Evolutionary conservation across 2,797 vertebrate genomes (phyloP).

Genomic region (Halcyon badia): DNA sequence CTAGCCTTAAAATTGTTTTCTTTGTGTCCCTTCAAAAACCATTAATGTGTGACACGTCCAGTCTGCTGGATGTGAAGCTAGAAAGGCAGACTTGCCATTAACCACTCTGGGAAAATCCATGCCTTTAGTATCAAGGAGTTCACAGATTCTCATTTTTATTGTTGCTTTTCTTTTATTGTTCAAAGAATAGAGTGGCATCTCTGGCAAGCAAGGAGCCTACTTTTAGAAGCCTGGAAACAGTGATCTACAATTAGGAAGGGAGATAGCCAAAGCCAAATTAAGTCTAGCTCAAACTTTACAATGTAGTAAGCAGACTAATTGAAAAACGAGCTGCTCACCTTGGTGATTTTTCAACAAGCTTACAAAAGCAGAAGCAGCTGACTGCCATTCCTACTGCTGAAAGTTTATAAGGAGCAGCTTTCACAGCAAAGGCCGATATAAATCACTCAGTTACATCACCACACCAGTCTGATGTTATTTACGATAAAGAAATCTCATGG

Average conservation of each 20-base stretch:
- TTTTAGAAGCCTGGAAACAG: neutral
- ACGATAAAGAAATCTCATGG: neutral
- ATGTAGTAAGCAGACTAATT: neutral
- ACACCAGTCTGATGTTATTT: neutral
- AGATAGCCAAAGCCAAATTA: neutral
- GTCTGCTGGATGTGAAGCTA: neutral
- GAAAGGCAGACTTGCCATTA: neutral
- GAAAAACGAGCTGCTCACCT: neutral
- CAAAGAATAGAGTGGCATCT: neutral
- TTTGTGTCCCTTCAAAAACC: neutral
- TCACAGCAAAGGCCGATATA: neutral
- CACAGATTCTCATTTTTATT: neutral
- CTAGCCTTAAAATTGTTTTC: neutral
- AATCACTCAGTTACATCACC: neutral
- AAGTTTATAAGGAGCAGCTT: neutral
- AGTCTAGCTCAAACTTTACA: neutral
- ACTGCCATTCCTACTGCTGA: neutral
- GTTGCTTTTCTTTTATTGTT: neutral
- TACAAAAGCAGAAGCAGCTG: neutral
- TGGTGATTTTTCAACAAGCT: neutral
- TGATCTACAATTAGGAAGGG: neutral
- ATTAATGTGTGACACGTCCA: neutral
- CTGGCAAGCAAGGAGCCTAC: neutral
- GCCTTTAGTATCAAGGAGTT: neutral
- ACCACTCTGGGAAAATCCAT: neutral